Evolutionary conservation across 1,140 invertebrate genomes (phyloP), one percentile per base, ranked within the genome.

Genomic region (Pomacea maculata): DNA sequence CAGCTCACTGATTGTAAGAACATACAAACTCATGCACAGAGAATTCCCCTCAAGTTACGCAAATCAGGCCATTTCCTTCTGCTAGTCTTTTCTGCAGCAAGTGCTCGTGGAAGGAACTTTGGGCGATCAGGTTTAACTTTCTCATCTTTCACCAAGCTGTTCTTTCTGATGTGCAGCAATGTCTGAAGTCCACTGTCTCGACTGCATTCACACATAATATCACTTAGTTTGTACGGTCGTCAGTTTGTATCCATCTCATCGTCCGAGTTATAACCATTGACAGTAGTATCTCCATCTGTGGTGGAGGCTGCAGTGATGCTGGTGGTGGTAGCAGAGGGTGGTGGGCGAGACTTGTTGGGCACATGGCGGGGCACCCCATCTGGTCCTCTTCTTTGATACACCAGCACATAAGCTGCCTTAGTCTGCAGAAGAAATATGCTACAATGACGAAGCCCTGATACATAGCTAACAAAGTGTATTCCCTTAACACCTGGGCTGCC

Each of bases 361-460:
- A 54, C 55, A 34, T 9, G 15, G 4, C 11, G 73, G n/a, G 64
- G 29, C 15, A 72, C 14, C 52, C 78, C 61, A 34, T 68, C 54
- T 55, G 78, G 63, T 21, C 87, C 87, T 70, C 89, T 82, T 55
- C 87, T 86, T 78, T 92, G 88, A 84, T 93, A 93, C 64, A 93
- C 92, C 52, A 93, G 83, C 0, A 93, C 92, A 85, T 93, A 93
- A 0, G 92, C 92, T 75, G 91, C 90, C 84, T 93, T 93, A 25
- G 92, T 91, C 92, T 92, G 86, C 19, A 88, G 87, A 78, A 14
- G 6, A 57, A 75, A 9, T 19, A 57, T 12, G 45, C 34, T 15
- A 21, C 45, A 25, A 29, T 10, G 14, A 11, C 4, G 25, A 75
- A 55, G 34, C 34, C 34, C 34, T 45, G 34, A 45, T 4, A 45